Conservation (phyloP, 2,888 invertebrate genomes). For the Ectemnius cavifrons region DNA sequence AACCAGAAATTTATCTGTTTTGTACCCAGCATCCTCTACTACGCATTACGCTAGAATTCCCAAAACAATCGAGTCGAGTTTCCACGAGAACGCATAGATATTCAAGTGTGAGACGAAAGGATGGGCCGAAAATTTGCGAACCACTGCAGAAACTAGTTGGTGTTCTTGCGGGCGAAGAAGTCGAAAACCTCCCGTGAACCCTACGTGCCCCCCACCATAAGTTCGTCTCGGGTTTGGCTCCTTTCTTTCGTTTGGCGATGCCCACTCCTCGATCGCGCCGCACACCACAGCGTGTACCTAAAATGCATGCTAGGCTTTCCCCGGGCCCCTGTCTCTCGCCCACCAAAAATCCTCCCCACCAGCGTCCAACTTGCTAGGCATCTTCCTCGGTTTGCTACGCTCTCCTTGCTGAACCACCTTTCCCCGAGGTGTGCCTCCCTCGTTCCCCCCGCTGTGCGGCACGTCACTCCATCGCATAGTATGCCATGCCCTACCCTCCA, state of each 20-base stretch:
- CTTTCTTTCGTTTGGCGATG: constrained; percentile 68
- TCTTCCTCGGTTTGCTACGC: constrained; percentile 76
- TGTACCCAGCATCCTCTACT: too few species aligned
- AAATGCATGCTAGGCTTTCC: constrained; percentile 75
- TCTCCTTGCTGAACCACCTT: constrained; percentile 61
- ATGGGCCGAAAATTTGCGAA: constrained; percentile 70
- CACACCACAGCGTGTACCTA: constrained; percentile 68
- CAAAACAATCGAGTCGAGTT: too few species aligned
- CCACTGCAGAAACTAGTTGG: constrained; percentile 76
- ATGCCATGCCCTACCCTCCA: too few species aligned
- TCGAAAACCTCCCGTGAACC: constrained; percentile 78
- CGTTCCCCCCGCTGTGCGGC: too few species aligned
- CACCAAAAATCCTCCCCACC: constrained; percentile 57
- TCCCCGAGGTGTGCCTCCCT: constrained; percentile 59
- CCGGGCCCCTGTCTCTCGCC: constrained; percentile 58
- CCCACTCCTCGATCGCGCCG: constrained; percentile 57
- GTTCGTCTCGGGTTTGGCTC: constrained; percentile 34
- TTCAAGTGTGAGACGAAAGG: not conserved
- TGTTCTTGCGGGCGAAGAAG: constrained; percentile 73
- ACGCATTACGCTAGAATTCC: too few species aligned
- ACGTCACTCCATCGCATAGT: too few species aligned
- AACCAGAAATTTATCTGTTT: too few species aligned
- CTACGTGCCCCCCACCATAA: constrained; percentile 76
- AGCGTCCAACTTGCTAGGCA: constrained; percentile 71
- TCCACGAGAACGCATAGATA: too few species aligned